Conservation (phyloP, 2,888 invertebrate species). For the Trisateles emortualis region DNA sequence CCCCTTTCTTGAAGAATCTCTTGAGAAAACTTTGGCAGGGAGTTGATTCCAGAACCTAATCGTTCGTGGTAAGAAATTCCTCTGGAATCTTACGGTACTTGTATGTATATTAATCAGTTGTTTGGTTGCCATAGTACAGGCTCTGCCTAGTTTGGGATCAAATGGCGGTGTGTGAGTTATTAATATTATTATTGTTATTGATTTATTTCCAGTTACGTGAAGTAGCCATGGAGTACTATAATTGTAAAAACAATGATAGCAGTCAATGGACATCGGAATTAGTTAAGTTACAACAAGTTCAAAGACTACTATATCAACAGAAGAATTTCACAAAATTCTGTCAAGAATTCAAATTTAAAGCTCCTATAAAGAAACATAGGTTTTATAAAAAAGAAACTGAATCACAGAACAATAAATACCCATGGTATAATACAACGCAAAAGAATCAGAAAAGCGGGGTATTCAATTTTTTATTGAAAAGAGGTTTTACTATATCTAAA, state of each 20-base stretch:
- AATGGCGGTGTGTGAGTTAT: too few species aligned
- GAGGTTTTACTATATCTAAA: constrained; percentile 66
- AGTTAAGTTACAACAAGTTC: constrained; percentile 74
- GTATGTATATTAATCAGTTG: too few species aligned
- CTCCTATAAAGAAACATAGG: constrained; percentile 55
- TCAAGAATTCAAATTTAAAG: constrained; percentile 68
- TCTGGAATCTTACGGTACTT: too few species aligned
- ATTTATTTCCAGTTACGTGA: constrained; percentile 88
- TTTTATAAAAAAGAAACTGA: constrained; percentile 64
- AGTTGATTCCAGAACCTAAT: too few species aligned
- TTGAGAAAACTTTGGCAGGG: too few species aligned
- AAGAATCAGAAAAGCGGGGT: constrained; percentile 64
- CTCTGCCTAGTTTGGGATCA: too few species aligned
- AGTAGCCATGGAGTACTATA: constrained; percentile 91
- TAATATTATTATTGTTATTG: neutral
- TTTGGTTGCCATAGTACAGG: too few species aligned
- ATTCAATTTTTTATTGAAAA: constrained; percentile 71
- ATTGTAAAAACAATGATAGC: constrained; percentile 86
- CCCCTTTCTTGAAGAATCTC: too few species aligned
- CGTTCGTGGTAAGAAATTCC: too few species aligned
- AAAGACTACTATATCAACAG: constrained; percentile 75
- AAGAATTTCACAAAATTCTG: constrained; percentile 73
- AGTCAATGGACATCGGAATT: constrained; percentile 79
- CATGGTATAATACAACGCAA: constrained; percentile 75
- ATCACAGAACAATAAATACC: constrained; percentile 76